Evolutionary conservation across 2,888 invertebrate species (phyloP).

Genomic region (Lottia gigantea): DNA sequence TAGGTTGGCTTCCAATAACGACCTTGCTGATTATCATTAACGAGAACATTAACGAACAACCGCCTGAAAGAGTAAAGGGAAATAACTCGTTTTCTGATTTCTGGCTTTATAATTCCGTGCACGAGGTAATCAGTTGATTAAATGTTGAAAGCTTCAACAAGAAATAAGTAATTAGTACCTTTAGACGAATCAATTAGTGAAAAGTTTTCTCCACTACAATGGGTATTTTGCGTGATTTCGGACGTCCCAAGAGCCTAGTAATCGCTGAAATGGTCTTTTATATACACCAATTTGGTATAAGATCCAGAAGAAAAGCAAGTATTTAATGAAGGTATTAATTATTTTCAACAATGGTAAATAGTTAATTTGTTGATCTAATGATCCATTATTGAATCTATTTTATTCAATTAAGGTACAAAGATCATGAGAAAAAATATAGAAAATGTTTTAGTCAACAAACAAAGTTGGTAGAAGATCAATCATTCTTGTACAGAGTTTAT

Average conservation of each 20-base stretch:
- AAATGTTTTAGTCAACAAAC: too few relatives aligned
- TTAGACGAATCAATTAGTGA: neutral
- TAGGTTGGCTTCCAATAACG: too few relatives aligned
- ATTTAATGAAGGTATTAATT: neutral
- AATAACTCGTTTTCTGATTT: neutral
- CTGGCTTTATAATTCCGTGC: too few relatives aligned
- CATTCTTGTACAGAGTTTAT: too few relatives aligned
- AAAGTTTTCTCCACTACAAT: neutral
- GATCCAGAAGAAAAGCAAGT: neutral
- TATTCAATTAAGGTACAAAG: too few relatives aligned
- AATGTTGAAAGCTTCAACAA: too few relatives aligned
- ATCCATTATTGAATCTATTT: too few relatives aligned
- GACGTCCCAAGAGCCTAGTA: neutral
- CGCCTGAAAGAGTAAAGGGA: neutral
- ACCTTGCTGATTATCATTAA: too few relatives aligned
- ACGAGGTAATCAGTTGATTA: too few relatives aligned
- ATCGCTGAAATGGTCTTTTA: conserved; percentile 9
- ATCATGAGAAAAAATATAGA: too few relatives aligned
- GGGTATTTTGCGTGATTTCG: conserved; percentile 1
- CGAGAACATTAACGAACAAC: too few relatives aligned
- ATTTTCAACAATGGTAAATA: conserved; percentile 5
- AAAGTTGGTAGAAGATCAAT: too few relatives aligned
- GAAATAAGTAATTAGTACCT: conserved; percentile 6
- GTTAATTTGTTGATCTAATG: conserved; percentile 2
- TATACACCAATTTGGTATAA: neutral